Percentiles rank a stretch among this genome's conserved stretches.
phyloP scores from a whole-genome alignment of 1,140 invertebrate species.

The Caligus rogercresseyi region DNA sequence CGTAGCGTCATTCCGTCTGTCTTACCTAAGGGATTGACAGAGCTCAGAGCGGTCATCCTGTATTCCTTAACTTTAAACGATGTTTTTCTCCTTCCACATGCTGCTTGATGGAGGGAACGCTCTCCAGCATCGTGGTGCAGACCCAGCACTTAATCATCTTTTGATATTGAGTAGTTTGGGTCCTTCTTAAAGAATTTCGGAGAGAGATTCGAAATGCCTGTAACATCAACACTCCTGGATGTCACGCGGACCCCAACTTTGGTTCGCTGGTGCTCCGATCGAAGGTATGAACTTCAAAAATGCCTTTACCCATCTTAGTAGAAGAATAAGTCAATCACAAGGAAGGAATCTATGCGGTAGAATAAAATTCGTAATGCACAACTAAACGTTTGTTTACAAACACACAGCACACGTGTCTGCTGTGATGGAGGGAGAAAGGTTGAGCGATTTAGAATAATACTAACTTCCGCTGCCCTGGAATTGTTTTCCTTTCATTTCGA shows the following conservation, averaged over 20 bases:
- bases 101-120: neutral
- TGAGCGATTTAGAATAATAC: too few relatives aligned
- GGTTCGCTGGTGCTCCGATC: neutral
- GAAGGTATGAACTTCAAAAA: neutral
- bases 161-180: neutral
- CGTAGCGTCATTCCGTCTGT: too few relatives aligned
- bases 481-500: too few relatives aligned
- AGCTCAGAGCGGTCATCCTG: neutral
- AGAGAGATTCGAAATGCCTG: too few relatives aligned
- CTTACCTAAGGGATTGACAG: too few relatives aligned
- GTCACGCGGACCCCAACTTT: neutral
- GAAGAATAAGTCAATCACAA: too few relatives aligned
- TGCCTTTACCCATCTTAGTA: neutral
- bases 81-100: neutral
- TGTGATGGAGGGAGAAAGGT: too few relatives aligned
- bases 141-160: neutral
- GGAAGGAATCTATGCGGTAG: neutral
- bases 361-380: too few relatives aligned
- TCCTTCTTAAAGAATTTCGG: neutral
- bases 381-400: too few relatives aligned
- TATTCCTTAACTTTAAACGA: neutral
- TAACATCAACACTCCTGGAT: too few relatives aligned
- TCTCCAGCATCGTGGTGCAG: neutral
- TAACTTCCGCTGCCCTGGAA: too few relatives aligned
- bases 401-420: too few relatives aligned